Conservation (phyloP, 2,888 invertebrate species). For the Nasonovia ribisnigri region DNA sequence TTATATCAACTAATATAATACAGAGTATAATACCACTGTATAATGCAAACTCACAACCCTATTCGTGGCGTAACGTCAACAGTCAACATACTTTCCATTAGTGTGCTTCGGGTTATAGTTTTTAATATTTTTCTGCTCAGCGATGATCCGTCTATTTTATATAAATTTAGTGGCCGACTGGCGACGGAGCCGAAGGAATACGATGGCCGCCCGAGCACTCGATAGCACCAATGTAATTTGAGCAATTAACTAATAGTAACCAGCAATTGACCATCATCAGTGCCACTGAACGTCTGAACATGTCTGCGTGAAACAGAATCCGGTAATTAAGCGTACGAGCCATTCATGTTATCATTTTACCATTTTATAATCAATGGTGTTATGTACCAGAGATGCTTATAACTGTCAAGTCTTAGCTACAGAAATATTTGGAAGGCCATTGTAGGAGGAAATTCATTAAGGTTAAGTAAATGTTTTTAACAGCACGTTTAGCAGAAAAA, state of each 20-base stretch:
- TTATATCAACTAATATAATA: no score
- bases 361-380: no score
- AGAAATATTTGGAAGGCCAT: neutral
- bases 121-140: neutral
- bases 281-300: no score
- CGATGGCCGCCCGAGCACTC: no score
- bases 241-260: no score
- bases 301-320: no score
- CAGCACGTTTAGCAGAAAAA: neutral
- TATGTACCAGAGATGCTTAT: neutral
- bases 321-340: neutral
- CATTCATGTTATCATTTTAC: neutral
- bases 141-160: neutral
- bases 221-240: no score
- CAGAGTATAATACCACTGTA: no score
- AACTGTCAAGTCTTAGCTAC: neutral
- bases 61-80: neutral
- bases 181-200: no score
- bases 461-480: neutral
- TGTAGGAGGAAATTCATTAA: neutral
- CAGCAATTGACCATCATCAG: no score
- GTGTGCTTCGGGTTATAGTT: neutral
- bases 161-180: neutral
- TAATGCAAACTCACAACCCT: neutral
- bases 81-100: neutral